Base-by-base conservation (phyloP, 2,113 vertebrate species). In the Gobiocypris rarus region DNA sequence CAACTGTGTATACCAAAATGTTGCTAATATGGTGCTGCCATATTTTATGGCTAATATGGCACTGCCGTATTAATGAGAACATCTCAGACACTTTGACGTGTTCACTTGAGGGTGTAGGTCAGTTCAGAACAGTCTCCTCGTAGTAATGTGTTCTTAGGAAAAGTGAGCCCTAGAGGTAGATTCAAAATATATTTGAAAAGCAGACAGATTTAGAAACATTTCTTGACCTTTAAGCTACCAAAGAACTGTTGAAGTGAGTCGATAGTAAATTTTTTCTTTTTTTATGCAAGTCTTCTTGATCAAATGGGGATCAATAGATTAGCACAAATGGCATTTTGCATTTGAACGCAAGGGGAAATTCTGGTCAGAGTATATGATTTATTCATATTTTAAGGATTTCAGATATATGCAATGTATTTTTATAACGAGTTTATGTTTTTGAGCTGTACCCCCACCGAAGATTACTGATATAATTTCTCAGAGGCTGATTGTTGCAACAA, bases 261-360 rank as follows among this genome's bases (percentile, higher is more conserved):
- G 31, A 59, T 78, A 26, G 14, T 26, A 13, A 26, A 34, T 19
- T 11, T 41, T 77, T 59, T 11, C 1, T 22, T 15, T 74, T 75
- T 77, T 77, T 14, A 14, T 77, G 31, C 34, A 77, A n/a, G 52
- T 31, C 22, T 17, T 43, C 54, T 59, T 34, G 50, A 52, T n/a
- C 10, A 9, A 75, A 56, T 52, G 24, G 14, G 9, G 17, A 28
- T 75, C 73, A 52, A 52, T 54, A 38, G 17, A 75, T 76, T 76
- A 22, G 38, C 28, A 76, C 19, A 19, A 34, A 56, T 38, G 74
- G 31, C 74, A 76, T 76, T 76, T 76, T 56, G 50, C 48, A 34
- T 54, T 54, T 54, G 28, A 34, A 52, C 13, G 9, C 15, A 50
- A 50, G 7, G 24, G 45, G 28, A 76, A 15, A 22, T 76, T 56